Base-by-base conservation (phyloP, 2,888 invertebrate species). In the Tuberolachnus salignus region DNA sequence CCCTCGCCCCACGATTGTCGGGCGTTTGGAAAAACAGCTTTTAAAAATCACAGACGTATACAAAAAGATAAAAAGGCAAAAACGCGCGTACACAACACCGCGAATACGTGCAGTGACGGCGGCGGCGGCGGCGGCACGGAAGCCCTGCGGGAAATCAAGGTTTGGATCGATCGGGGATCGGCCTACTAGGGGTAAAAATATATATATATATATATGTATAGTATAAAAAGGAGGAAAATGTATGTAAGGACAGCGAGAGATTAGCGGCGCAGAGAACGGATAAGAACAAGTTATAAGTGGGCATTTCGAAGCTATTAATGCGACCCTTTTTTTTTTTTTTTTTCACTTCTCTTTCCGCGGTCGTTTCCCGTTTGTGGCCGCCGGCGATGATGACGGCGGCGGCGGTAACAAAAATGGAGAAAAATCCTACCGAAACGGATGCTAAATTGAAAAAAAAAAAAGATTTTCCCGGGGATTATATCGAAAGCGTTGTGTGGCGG, bases 361-460 rank as follows among this genome's bases (percentile, higher is more conserved):
- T 61, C 26, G 49, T 71, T 26, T 57, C 72, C 57, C n/a, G 59
- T 72, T 73, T 73, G 34, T 51, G 26, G 2, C 21, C 21, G 80
- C 19, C 53, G 78, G 61, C 70, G 80, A 64, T 57, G 66, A 75
- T 67, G 64, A 19, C 8, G 67, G 53, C 57, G 80, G 70, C 59
- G 53, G 80, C 69, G 70, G 63, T 16, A 46, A n/a, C 23, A 69
- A 59, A 71, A 69, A 80, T 55, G 59, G 51, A 59, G 42, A 66
- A 63, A 73, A 69, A 64, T 63, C 46, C 51, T 14, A 57, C 44
- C 42, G 34, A 46, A 66, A 46, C 26, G 19, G 19, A 42, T 59
- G 59, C 23, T 67, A 80, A 81, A 61, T 51, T 61, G 81, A 72
- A 69, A 73, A 57, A 81, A 72, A 69, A 73, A 57, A 81, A 57